phyloP scores from a whole-genome alignment of 2,888 invertebrate species.

The Dichetophora obliterata region DNA sequence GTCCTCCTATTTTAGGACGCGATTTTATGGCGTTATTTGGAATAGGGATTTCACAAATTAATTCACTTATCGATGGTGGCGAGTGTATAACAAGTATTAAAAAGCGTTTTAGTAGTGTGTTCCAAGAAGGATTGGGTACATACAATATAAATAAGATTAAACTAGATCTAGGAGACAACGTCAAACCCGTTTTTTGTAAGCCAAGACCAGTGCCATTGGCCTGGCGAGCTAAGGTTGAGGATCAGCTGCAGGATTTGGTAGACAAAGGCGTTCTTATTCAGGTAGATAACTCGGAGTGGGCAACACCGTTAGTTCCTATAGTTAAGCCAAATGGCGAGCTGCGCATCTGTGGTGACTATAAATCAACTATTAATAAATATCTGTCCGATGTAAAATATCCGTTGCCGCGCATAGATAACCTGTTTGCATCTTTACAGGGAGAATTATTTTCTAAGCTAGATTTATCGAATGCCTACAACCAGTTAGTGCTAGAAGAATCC shows the following conservation, averaged over 20 bases:
- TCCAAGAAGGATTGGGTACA: slow-evolving; percentile 17
- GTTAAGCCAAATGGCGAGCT: slow-evolving; percentile 15
- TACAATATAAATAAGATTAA: slow-evolving; percentile 21
- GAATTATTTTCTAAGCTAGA: not conserved
- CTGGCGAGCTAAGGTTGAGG: slow-evolving; percentile 26
- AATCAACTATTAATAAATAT: slow-evolving; percentile 19
- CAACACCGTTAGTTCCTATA: slow-evolving; percentile 13
- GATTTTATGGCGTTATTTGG: slow-evolving; percentile 26
- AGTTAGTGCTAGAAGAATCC: too few species aligned
- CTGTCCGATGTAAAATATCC: slow-evolving; percentile 20
- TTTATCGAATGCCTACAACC: too few species aligned
- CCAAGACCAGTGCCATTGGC: slow-evolving; percentile 37
- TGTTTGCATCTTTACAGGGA: slow-evolving; percentile 24
- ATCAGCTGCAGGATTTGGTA: slow-evolving; percentile 18
- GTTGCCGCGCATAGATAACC: slow-evolving; percentile 12
- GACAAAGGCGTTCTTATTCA: not conserved
- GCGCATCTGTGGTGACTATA: slow-evolving; percentile 22
- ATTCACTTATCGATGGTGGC: too few species aligned
- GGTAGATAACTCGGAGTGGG: slow-evolving; percentile 4
- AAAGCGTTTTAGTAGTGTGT: too few species aligned
- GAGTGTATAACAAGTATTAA: too few species aligned
- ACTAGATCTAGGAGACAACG: slow-evolving; percentile 25
- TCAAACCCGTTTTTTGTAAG: slow-evolving; percentile 32
- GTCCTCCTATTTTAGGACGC: slow-evolving; percentile 30
- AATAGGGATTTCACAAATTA: slow-evolving; percentile 20